A percentile compares a stretch with the other conserved stretches of the same genome.
These are phyloP conservation scores for Lampris incognitus DNA, from an alignment of 2,113 vertebrate genomes.

Conservation along the genomic window DNA sequence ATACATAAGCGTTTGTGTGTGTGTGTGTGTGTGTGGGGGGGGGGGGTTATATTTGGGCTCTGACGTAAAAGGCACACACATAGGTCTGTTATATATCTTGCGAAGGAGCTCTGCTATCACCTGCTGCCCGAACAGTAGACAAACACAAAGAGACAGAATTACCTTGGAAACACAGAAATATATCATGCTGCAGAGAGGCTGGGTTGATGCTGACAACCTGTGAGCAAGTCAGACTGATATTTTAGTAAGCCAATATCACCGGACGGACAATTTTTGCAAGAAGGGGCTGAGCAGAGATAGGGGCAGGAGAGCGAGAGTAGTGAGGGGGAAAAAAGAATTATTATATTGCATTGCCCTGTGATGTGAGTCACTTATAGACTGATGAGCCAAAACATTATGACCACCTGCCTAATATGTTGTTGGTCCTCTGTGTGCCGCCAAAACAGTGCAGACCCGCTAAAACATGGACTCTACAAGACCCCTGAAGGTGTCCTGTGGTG, in stretches of 20 bases:
- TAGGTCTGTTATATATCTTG: background rate
- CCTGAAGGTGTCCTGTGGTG: too few relatives aligned
- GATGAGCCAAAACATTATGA: too few relatives aligned
- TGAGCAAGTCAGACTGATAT: background rate
- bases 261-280: background rate
- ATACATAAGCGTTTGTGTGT: background rate
- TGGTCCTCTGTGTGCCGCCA: too few relatives aligned
- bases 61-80: background rate
- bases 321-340: conserved; percentile 11
- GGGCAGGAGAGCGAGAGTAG: conserved; percentile 6
- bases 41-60: background rate
- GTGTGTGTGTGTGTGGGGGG: conserved; percentile 3
- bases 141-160: background rate
- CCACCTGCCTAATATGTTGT: too few relatives aligned
- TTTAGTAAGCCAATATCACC: conserved; percentile 11
- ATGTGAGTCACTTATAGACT: conserved; percentile 39
- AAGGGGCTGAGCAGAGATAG: background rate
- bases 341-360: conserved; percentile 19
- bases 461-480: too few relatives aligned
- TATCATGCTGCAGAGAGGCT: conserved; percentile 6
- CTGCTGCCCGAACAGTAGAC: conserved; percentile 4
- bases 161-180: conserved; percentile 1
- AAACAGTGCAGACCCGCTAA: too few relatives aligned
- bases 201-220: background rate
- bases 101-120: background rate